These are phyloP conservation scores for Propithecus coquereli DNA, from an alignment of 2,113 vertebrate genomes.

Conservation along the genomic window DNA sequence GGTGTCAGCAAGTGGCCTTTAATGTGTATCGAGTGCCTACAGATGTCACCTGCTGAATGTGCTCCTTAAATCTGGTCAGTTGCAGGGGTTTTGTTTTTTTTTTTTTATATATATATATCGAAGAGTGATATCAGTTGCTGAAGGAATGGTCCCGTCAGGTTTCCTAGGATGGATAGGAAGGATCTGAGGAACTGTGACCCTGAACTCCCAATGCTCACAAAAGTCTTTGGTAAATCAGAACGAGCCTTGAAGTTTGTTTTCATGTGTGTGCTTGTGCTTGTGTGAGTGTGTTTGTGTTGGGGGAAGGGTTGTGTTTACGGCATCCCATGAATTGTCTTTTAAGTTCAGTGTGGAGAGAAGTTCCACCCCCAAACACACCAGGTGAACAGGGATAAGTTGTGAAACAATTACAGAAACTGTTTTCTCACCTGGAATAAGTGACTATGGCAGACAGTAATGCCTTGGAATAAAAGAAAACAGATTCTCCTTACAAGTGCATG, in stretches of 20 bases:
- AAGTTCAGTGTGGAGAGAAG: neutral
- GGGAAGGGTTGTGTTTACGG: neutral
- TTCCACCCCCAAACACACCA: neutral
- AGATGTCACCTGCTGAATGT: neutral
- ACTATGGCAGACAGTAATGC: neutral
- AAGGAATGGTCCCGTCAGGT: neutral
- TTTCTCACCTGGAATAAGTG: neutral
- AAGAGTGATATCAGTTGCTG: neutral
- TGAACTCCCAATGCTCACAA: neutral
- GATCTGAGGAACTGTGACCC: neutral
- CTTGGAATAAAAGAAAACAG: neutral
- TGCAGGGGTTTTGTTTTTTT: no score
- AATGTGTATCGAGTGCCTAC: neutral
- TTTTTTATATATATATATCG: no score
- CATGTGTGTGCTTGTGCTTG: neutral
- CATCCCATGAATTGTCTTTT: neutral
- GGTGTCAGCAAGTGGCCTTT: neutral
- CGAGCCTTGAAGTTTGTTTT: neutral
- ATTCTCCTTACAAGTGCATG: neutral
- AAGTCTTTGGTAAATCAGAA: neutral
- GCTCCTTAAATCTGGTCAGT: neutral
- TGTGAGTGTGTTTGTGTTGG: neutral
- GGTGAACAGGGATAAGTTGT: neutral
- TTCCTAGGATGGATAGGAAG: neutral
- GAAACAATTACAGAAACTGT: neutral